Percentiles rank a stretch among this genome's conserved stretches.
Conservation (phyloP, 2,888 invertebrate genomes). For the Hydrotaea cyrtoneurina region DNA sequence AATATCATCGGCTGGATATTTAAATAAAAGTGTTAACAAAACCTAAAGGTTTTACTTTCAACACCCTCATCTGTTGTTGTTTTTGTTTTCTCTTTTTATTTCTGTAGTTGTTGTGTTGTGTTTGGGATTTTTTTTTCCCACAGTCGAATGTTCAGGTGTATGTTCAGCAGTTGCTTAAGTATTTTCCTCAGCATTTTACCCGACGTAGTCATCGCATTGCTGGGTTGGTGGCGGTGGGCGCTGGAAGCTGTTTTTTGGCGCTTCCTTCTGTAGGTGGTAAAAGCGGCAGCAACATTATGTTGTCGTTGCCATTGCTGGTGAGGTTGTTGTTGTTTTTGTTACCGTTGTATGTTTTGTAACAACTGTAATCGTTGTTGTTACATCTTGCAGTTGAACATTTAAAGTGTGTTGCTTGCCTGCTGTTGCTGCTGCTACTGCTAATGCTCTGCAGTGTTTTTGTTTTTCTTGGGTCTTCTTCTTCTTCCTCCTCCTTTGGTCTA, state of each 20-base stretch:
- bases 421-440: conserved; percentile 60
- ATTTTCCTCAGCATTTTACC: neutral
- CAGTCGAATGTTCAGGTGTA: conserved; percentile 18
- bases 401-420: conserved; percentile 27
- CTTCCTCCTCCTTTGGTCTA: conserved; percentile 44
- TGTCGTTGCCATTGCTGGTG: neutral
- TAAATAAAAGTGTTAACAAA: neutral
- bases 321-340: neutral
- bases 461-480: conserved; percentile 58
- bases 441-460: conserved; percentile 60
- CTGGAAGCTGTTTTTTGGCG: neutral
- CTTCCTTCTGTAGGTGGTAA: conserved; percentile 43
- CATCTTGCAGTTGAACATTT: conserved; percentile 46
- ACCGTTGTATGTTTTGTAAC: conserved; percentile 33
- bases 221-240: neutral
- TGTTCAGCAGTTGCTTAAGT: conserved; percentile 2
- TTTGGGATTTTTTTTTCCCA: neutral
- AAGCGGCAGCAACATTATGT: conserved; percentile 59
- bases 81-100: no score
- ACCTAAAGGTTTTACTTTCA: conserved; percentile 7
- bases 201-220: no score
- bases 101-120: neutral
- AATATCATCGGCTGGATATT: neutral
- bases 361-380: conserved; percentile 69
- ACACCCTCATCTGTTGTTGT: conserved; percentile 2